Percentiles rank a stretch among this genome's conserved stretches.
phyloP scores from a whole-genome alignment of 1,140 invertebrate species.

The Eubasilissa regina region DNA sequence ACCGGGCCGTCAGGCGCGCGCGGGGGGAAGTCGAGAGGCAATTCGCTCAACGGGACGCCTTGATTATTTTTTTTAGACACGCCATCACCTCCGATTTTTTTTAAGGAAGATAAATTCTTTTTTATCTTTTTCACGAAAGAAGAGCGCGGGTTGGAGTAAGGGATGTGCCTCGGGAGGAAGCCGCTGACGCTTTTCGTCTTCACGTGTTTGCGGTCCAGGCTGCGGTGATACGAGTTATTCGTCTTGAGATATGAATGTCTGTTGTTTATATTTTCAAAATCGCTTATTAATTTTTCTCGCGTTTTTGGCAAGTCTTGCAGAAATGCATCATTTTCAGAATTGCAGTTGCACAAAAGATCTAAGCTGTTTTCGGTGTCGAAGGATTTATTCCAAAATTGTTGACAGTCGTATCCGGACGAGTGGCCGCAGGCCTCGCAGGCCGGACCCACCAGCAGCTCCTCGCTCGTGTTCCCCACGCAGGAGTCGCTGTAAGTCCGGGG shows the following conservation, averaged over 20 bases:
- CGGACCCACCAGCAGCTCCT: conserved; percentile 69
- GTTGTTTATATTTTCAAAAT: conserved; percentile 48
- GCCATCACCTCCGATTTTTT: conserved; percentile 69
- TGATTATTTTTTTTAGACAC: conserved; percentile 68
- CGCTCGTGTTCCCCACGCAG: conserved; percentile 70
- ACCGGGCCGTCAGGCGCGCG: conserved; percentile 46
- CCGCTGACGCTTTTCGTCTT: conserved; percentile 70
- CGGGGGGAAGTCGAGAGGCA: conserved; percentile 61
- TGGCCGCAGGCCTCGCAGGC: conserved; percentile 69
- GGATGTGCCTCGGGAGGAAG: conserved; percentile 70
- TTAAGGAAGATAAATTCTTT: conserved; percentile 70
- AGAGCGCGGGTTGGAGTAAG: conserved; percentile 68
- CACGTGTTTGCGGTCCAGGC: conserved; percentile 69
- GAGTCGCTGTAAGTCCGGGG: conserved; percentile 70
- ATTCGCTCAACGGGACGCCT: conserved; percentile 67
- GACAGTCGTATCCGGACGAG: conserved; percentile 46
- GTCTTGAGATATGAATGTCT: conserved; percentile 55
- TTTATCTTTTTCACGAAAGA: conserved; percentile 71
- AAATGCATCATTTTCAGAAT: conserved; percentile 51
- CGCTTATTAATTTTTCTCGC: conserved; percentile 40
- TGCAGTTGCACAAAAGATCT: conserved; percentile 70
- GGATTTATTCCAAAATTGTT: conserved; percentile 51
- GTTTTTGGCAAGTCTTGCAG: conserved; percentile 37
- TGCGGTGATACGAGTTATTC: conserved; percentile 65
- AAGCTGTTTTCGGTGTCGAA: conserved; percentile 48